A percentile compares a stretch with the other conserved stretches of the same genome.
phyloP scores from a whole-genome alignment of 2,797 vertebrate species.

The Uromys caudimaculatus region DNA sequence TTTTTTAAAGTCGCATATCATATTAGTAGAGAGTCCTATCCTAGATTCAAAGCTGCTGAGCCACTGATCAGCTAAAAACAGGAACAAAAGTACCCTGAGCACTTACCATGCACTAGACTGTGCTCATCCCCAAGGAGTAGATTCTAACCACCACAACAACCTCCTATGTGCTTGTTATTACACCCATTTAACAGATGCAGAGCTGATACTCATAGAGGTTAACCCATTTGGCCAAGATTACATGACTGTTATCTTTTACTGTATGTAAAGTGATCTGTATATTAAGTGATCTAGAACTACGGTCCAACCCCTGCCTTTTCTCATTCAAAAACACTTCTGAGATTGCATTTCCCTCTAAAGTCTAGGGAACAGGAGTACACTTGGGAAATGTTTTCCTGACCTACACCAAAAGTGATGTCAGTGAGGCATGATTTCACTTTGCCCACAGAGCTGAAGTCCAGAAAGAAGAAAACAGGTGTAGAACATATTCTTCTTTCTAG shows the following conservation, averaged over 20 bases:
- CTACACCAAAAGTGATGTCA: not conserved
- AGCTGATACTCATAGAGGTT: not conserved
- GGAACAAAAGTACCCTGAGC: not conserved
- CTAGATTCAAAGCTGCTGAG: constrained; percentile 17
- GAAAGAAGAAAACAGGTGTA: not conserved
- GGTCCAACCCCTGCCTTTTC: not conserved
- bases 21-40: not conserved
- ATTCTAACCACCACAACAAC: not conserved
- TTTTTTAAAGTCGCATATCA: not conserved
- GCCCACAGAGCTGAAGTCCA: not conserved
- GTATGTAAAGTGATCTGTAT: not conserved
- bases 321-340: not conserved
- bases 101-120: not conserved
- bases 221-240: not conserved
- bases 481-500: not conserved
- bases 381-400: not conserved
- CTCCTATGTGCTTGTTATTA: not conserved
- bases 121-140: not conserved
- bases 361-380: not conserved
- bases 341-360: constrained; percentile 13
- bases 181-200: constrained; percentile 7
- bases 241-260: not conserved
- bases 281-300: not conserved
- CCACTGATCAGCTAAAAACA: not conserved
- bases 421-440: not conserved